Conservation (phyloP, 2,113 vertebrate species). For the Erinaceus europaeus region DNA sequence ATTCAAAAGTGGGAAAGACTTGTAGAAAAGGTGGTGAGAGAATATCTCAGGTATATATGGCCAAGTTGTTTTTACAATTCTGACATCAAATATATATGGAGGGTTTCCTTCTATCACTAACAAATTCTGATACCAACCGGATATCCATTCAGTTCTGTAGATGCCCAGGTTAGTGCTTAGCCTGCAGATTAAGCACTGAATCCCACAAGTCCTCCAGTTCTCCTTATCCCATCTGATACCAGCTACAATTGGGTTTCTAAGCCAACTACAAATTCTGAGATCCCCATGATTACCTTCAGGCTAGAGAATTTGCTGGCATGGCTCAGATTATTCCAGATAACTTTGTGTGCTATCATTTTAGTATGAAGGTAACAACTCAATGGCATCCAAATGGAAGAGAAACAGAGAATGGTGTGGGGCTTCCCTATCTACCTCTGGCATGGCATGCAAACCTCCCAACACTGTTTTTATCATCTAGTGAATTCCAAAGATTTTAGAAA, state of each 20-base stretch:
- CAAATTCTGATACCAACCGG: neutral
- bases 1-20: neutral
- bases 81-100: neutral
- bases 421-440: no score
- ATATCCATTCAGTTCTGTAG: neutral
- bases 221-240: neutral
- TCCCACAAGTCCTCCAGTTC: neutral
- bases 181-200: neutral
- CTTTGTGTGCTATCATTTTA: neutral
- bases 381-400: neutral
- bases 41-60: neutral
- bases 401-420: neutral
- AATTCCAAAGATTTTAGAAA: neutral
- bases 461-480: neutral
- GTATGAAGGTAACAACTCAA: neutral
- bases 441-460: no score
- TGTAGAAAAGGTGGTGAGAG: neutral
- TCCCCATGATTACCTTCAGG: neutral
- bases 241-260: neutral
- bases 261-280: neutral
- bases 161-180: neutral
- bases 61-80: neutral
- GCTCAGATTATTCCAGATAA: neutral
- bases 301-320: neutral
- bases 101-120: neutral